phyloP scores from a whole-genome alignment of 2,888 invertebrate species.

The Anthophora plumipes region DNA sequence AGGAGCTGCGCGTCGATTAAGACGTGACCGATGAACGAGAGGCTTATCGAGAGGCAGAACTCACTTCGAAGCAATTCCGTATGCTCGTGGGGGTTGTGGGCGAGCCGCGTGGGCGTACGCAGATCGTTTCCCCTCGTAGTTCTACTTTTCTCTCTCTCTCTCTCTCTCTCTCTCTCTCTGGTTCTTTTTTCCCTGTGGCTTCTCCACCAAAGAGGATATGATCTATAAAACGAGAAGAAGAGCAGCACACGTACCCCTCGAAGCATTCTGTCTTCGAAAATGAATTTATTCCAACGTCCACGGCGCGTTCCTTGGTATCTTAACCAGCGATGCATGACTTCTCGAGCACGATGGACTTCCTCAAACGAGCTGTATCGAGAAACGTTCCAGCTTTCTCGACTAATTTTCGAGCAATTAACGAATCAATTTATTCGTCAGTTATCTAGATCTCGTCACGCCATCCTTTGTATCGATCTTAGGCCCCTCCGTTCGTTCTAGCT shows the following conservation, averaged over 20 bases:
- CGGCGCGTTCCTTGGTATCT: slow-evolving; percentile 31
- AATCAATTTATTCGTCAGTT: slow-evolving; percentile 51
- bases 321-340: slow-evolving; percentile 57
- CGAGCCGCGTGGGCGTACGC: slow-evolving; percentile 60
- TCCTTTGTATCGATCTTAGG: background rate
- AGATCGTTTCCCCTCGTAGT: slow-evolving; percentile 43
- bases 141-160: background rate
- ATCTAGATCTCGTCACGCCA: slow-evolving; percentile 44
- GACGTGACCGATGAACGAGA: slow-evolving; percentile 72
- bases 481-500: background rate
- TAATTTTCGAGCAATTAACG: slow-evolving; percentile 44
- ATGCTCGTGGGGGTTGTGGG: slow-evolving; percentile 76
- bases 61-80: slow-evolving; percentile 69
- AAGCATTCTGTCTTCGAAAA: slow-evolving; percentile 58
- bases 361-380: slow-evolving; percentile 33
- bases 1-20: slow-evolving; percentile 69
- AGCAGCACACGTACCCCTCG: slow-evolving; percentile 3
- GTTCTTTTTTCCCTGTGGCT: too few relatives aligned
- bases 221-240: slow-evolving; percentile 42
- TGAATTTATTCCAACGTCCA: slow-evolving; percentile 52
- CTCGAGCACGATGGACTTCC: slow-evolving; percentile 42
- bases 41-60: slow-evolving; percentile 62
- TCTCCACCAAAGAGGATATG: slow-evolving; percentile 40
- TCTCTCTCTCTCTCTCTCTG: background rate
- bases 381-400: background rate